Base-by-base conservation (phyloP, 2,888 invertebrate species). In the Acanthosepion lycidas region DNA sequence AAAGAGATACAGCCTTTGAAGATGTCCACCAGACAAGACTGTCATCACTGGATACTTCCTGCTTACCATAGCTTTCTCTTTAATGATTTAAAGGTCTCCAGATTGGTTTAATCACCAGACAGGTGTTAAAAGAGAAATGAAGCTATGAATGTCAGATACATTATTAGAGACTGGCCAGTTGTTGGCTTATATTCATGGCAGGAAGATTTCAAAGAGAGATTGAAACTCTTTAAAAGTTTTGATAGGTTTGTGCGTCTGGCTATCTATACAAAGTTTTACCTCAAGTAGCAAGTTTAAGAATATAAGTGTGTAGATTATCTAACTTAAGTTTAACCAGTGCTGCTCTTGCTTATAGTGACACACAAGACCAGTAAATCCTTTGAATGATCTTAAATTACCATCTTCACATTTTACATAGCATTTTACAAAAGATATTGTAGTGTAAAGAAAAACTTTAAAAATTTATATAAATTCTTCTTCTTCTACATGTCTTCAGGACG, bases 1-100 rank as follows among this genome's bases (percentile, higher is more conserved):
- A 78, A 78, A 78, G 78, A 78, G 78, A 78, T 78, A 78, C n/a
- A 78, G 78, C 78, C 78, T 78, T 78, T 78, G 78, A 78, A 78
- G 78, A 78, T 78, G 78, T n/a, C 78, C n/a, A 78, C 78, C 78
- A 78, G 78, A 33, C 78, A 78, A 78, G n/a, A 78, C 15, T n/a
- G n/a, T 78, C n/a, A 78, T 78, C n/a, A n/a, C n/a, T 78, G 78
- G n/a, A 78, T 78, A n/a, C n/a, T 78, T 78, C 78, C n/a, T 78
- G n/a, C n/a, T 78, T 33, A n/a, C 78, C 78, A 15, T 78, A 18
- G n/a, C n/a, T n/a, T n/a, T 59, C 59, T 23, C 78, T 78, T 78
- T 78, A 78, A 78, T n/a, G 78, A 78, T 78, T 78, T 78, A 78
- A 78, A 78, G 78, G 78, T 78, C n/a, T 78, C 78, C n/a, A 78